Evolutionary conservation across 35 echinoderm and acorn worm species (phyloP).

Genomic region (Patiria miniata): DNA sequence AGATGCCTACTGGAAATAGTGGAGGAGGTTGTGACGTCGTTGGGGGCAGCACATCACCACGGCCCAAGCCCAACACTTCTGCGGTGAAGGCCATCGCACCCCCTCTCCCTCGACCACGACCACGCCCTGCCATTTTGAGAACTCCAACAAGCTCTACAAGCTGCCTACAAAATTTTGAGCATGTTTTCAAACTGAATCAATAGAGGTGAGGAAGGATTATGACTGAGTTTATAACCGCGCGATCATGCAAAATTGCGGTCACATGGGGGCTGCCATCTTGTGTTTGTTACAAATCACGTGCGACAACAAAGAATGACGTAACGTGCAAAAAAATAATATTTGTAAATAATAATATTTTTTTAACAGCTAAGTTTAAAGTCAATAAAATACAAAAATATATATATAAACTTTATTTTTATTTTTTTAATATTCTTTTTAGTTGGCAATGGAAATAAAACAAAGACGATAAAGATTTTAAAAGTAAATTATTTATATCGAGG

Average conservation of each 20-base stretch:
- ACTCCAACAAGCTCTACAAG: background rate
- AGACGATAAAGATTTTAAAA: no score
- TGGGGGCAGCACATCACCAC: conserved; percentile 76
- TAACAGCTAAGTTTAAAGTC: background rate
- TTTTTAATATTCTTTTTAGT: background rate
- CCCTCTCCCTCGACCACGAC: conserved; percentile 74
- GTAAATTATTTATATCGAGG: no score
- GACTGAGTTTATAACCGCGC: no score
- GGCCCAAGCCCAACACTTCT: conserved; percentile 77
- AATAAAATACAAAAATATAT: background rate
- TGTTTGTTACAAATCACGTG: background rate
- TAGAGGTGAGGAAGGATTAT: no score
- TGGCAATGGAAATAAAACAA: no score
- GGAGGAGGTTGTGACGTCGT: conserved; percentile 75
- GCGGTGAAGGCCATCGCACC: conserved; percentile 66
- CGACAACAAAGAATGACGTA: conserved; percentile 12
- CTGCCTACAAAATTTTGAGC: no score
- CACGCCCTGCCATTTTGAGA: conserved; percentile 35
- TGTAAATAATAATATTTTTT: background rate
- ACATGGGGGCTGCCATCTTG: background rate
- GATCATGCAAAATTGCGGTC: no score
- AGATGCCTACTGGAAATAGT: conserved; percentile 64
- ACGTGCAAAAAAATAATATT: background rate
- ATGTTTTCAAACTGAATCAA: no score
- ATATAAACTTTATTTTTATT: background rate